Conservation (phyloP, 2,797 vertebrate species). For the Ptychadena robeensis region DNA sequence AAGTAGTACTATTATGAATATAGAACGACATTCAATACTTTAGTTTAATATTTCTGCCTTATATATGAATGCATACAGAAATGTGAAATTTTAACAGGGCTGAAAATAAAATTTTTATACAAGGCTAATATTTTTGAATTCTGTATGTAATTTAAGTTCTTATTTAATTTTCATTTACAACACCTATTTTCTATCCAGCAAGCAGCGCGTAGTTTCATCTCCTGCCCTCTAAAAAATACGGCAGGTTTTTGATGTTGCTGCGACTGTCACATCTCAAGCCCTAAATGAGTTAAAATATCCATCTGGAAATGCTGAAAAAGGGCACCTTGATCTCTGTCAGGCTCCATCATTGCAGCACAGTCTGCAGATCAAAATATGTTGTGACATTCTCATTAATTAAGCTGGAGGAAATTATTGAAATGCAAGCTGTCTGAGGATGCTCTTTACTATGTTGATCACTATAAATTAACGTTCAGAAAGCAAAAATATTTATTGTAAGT, state of each 20-base stretch:
- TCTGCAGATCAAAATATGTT: conserved; percentile 58
- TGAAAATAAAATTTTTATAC: too few relatives aligned
- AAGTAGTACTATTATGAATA: too few relatives aligned
- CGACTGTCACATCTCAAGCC: conserved; percentile 6
- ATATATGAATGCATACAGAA: too few relatives aligned
- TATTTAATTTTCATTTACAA: neutral
- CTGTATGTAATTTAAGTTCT: too few relatives aligned
- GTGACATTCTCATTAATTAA: conserved; percentile 59
- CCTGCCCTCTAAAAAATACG: conserved; percentile 3
- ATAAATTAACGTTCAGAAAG: conserved; percentile 42
- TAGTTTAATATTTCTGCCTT: too few relatives aligned
- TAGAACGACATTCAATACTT: too few relatives aligned
- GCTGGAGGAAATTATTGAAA: conserved; percentile 52
- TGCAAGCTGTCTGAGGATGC: conserved; percentile 48
- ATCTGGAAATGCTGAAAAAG: conserved; percentile 49
- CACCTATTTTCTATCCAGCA: neutral
- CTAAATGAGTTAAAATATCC: conserved; percentile 50
- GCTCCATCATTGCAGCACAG: conserved; percentile 28
- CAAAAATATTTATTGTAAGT: conserved; percentile 43
- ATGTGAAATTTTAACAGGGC: too few relatives aligned
- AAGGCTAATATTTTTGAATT: too few relatives aligned
- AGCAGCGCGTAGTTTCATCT: neutral
- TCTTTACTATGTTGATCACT: conserved; percentile 28
- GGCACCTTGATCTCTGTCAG: conserved; percentile 60
- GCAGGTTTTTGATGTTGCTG: conserved; percentile 3